Conservation (phyloP, 2,797 vertebrate genomes). For the Cygnus olor region DNA sequence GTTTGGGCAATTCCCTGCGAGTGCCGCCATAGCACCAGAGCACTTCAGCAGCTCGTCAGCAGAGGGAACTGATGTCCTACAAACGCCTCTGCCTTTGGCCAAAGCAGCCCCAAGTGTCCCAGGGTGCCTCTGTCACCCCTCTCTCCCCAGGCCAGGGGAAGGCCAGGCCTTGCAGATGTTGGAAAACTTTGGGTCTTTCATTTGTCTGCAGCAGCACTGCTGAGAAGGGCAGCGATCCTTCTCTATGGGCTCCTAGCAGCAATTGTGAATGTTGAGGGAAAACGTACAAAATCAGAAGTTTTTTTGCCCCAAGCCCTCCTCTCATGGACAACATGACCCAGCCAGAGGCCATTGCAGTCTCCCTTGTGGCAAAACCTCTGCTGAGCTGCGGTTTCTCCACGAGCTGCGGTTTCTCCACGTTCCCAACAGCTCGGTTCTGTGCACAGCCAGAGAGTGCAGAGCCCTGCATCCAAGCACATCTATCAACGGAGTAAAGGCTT, state of each 20-base stretch:
- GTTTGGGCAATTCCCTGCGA: neutral
- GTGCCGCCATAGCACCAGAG: rapidly evolving
- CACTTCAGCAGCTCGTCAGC: neutral
- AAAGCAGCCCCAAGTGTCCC: too few species aligned
- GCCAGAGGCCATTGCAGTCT: too few species aligned
- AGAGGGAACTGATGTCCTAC: neutral
- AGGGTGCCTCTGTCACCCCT: neutral
- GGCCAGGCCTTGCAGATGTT: neutral
- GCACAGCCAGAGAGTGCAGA: neutral
- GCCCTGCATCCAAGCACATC: neutral
- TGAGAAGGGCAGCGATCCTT: neutral
- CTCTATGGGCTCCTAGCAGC: neutral
- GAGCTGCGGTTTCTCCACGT: neutral
- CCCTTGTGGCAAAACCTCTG: neutral
- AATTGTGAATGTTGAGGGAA: too few species aligned
- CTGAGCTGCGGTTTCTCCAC: neutral
- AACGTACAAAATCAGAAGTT: too few species aligned
- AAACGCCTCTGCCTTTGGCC: neutral
- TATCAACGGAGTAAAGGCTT: neutral
- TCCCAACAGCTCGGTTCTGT: neutral
- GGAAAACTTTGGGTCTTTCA: neutral
- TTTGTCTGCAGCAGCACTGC: neutral
- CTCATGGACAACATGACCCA: too few species aligned
- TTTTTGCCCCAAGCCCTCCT: too few species aligned
- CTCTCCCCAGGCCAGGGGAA: neutral